Conservation (phyloP, 2,888 invertebrate genomes). For the Drosophila paranaensis region DNA sequence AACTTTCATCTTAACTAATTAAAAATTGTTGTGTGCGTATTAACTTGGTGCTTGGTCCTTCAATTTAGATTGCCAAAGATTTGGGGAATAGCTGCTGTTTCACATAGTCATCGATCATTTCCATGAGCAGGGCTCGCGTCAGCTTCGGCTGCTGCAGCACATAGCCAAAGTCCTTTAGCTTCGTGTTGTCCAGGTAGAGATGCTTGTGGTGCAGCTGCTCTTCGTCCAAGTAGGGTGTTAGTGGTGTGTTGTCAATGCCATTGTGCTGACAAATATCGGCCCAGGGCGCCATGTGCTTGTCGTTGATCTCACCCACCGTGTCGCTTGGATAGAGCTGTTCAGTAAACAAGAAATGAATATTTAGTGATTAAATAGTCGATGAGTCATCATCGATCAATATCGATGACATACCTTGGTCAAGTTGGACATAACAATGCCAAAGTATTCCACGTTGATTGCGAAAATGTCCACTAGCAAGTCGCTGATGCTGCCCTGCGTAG, state of each 20-base stretch:
- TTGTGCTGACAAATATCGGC: conserved; percentile 92
- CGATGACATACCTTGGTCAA: conserved; percentile 89
- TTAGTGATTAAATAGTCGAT: conserved; percentile 14
- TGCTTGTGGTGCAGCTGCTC: conserved; percentile 93
- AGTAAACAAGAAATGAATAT: conserved; percentile 13
- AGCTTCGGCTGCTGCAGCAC: conserved; percentile 87
- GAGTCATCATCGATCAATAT: conserved; percentile 29
- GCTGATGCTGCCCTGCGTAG: conserved; percentile 94
- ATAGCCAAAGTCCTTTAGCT: conserved; percentile 88
- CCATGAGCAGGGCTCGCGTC: conserved; percentile 87
- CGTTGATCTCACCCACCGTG: conserved; percentile 95
- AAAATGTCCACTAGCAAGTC: conserved; percentile 93
- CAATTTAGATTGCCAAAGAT: conserved; percentile 87
- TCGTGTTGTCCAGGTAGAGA: conserved; percentile 90
- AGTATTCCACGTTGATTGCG: conserved; percentile 94
- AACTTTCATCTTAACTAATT: conserved; percentile 53
- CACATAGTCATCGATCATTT: conserved; percentile 92
- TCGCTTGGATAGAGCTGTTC: conserved; percentile 90
- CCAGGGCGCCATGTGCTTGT: conserved; percentile 97
- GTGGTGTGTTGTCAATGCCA: conserved; percentile 92
- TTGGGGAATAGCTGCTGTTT: conserved; percentile 93
- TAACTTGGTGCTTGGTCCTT: conserved; percentile 63
- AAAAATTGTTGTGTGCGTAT: conserved; percentile 52
- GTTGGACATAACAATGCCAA: conserved; percentile 92
- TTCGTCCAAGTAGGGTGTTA: conserved; percentile 94